These are phyloP conservation scores for Heterotilapia buettikoferi DNA, from an alignment of 2,113 vertebrate genomes.

Conservation along the genomic window DNA sequence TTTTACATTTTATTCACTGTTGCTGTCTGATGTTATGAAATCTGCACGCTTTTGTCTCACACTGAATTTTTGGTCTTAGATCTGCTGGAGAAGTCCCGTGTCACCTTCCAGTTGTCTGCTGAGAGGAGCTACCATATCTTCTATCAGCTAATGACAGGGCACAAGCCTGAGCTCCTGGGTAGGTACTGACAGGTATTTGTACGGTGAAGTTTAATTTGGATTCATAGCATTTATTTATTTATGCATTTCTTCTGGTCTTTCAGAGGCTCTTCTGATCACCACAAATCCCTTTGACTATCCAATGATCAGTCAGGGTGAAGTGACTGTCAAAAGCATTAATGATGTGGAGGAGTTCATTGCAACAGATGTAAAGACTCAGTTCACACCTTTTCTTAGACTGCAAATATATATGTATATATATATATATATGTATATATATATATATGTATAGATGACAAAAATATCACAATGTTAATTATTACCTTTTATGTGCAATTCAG, in stretches of 20 bases:
- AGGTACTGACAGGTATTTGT: background rate
- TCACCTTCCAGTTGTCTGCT: conserved; percentile 21
- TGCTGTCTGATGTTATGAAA: background rate
- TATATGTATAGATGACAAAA: background rate
- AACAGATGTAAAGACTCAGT: conserved; percentile 1
- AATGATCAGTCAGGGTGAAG: conserved; percentile 64
- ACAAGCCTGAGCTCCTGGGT: conserved; percentile 19
- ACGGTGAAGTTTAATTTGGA: background rate
- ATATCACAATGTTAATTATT: background rate
- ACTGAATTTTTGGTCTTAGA: background rate
- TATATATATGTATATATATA: background rate
- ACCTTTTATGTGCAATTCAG: conserved; percentile 6
- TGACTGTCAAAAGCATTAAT: conserved; percentile 61
- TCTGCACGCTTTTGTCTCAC: background rate
- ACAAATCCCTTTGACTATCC: conserved; percentile 65
- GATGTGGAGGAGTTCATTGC: conserved; percentile 52
- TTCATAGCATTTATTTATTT: background rate
- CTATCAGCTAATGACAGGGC: conserved; percentile 12
- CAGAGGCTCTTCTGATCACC: conserved; percentile 65
- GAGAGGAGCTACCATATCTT: conserved; percentile 25
- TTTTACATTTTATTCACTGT: background rate
- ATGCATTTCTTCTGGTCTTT: background rate
- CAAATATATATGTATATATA: background rate
- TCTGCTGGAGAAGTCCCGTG: conserved; percentile 27
- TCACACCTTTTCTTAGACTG: background rate